Evolutionary conservation across 2,113 vertebrate genomes (phyloP), one percentile per base, ranked within the genome.

Genomic region (Hippocampus comes): DNA sequence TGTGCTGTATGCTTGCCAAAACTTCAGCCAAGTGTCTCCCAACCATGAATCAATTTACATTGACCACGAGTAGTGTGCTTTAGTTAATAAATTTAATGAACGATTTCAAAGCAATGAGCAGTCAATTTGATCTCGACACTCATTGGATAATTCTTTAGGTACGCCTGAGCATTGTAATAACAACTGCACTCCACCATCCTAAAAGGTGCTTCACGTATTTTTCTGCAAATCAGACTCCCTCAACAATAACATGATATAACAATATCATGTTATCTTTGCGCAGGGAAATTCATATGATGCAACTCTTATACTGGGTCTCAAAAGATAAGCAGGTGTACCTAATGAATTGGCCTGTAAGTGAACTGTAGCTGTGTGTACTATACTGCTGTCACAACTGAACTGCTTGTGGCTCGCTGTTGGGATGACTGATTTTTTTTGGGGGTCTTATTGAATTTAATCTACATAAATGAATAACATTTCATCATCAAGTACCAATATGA

Each of bases 41-140:
- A 46, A 75, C 70, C 66, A 71, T 81, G 86, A 84, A 86, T 84
- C 75, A 75, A 78, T 83, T 9, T 70, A 27, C 41, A 38, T 57
- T 38, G 42, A 53, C 67, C 25, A 27, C 43, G 69, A 46, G 61
- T 25, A 69, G 74, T 48, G 10, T 56, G 21, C 53, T 56, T 9
- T 56, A 51, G 48, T 51, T 51, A 51, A 51, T 18, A 18, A 7
- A 51, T 49, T 12, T 49, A 49, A 49, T 60, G 34, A 30, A 34
- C 1, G 27, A 34, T 34, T 34, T 61, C 17, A 61, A 34, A 34
- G 17, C 27, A 6, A 34, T 34, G 18, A 34, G 17, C 27, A 6
- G 20, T 34, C 23, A 25, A 15, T 59, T 59, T 61, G 14, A 30
- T 17, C 61, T 63, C 70, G 25, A 59, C 25, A 34, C 27, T 64